Base-by-base conservation (phyloP, 1,140 invertebrate genomes). In the Bombyx mandarina region DNA sequence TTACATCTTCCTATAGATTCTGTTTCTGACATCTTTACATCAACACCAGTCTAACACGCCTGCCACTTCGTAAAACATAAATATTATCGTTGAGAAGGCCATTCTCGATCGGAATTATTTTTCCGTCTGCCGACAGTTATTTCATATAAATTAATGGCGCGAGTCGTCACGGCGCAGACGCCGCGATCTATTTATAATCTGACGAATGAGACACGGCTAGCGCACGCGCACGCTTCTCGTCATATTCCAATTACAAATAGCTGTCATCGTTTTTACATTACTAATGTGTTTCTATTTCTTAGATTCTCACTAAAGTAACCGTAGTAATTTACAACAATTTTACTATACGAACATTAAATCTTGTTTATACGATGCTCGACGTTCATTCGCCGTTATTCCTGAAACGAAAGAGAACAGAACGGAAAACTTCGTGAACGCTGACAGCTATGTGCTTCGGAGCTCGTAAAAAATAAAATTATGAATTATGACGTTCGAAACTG, bases 131-230 rank as follows among this genome's bases (percentile, higher is more conserved):
- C 80, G 83, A 86, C 83, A 85, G 77, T 86, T 85, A 86, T 86
- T 86, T 86, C 82, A 83, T 86, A 86, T 85, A 85, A 86, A 86
- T 85, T 86, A 85, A 86, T 86, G 80, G 83, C 79, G 80, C 69
- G 79, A 85, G 79, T 84, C 84, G 82, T 87, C 80, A 87, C 81
- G 82, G 77, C 81, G 79, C 84, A 87, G 82, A 84, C 84, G 82
- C 79, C 69, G 75, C 61, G 65, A 71, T 85, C 84, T 87, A 87
- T 87, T 84, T 84, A 75, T 87, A 86, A 82, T 77, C 79, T 84
- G 82, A 86, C 84, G 82, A 87, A 85, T 87, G 82, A 84, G 84
- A 84, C 79, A 75, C 71, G 71, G 71, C 72, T 79, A 83, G 77
- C 79, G 81, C 84, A 82, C 76, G 75, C 82, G 80, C 78, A 81